Conservation (phyloP, 1,140 invertebrate species). For the Drosophila murphyi region DNA sequence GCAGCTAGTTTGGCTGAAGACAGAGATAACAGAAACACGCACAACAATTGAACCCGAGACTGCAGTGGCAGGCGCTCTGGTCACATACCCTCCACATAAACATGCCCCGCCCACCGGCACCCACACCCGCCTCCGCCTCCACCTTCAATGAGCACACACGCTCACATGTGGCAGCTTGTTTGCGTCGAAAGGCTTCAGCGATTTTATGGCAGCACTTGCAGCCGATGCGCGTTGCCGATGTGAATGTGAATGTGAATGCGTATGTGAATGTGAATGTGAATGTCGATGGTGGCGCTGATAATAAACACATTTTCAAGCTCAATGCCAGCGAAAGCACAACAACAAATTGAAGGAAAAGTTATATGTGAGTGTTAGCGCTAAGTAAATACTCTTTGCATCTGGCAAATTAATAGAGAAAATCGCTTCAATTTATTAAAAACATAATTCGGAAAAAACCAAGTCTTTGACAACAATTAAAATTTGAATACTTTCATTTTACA, state of each 20-base stretch:
- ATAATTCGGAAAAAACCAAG: too few relatives aligned
- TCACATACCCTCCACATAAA: neutral
- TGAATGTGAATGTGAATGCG: neutral
- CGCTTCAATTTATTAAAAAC: too few relatives aligned
- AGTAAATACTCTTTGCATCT: neutral
- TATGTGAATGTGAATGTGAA: neutral
- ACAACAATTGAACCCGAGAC: slow-evolving; percentile 69
- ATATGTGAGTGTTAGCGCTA: neutral
- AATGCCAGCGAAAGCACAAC: slow-evolving; percentile 68
- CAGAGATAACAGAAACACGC: slow-evolving; percentile 80
- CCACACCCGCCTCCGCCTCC: neutral
- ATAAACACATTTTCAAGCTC: slow-evolving; percentile 83
- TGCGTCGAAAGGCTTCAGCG: slow-evolving; percentile 71
- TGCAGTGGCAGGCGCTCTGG: slow-evolving; percentile 11
- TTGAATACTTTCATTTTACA: too few relatives aligned
- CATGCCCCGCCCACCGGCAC: neutral
- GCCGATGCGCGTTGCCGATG: slow-evolving; percentile 35
- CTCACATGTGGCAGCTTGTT: slow-evolving; percentile 59
- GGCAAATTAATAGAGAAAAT: too few relatives aligned
- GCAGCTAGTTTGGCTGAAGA: neutral
- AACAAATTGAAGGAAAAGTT: slow-evolving; percentile 16
- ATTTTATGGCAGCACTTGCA: slow-evolving; percentile 80
- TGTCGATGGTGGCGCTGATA: slow-evolving; percentile 40
- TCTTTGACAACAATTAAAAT: too few relatives aligned
- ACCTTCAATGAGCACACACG: neutral